phyloP scores from a whole-genome alignment of 64 coral and sea anemone species.

The Catalaphyllia jardinei region DNA sequence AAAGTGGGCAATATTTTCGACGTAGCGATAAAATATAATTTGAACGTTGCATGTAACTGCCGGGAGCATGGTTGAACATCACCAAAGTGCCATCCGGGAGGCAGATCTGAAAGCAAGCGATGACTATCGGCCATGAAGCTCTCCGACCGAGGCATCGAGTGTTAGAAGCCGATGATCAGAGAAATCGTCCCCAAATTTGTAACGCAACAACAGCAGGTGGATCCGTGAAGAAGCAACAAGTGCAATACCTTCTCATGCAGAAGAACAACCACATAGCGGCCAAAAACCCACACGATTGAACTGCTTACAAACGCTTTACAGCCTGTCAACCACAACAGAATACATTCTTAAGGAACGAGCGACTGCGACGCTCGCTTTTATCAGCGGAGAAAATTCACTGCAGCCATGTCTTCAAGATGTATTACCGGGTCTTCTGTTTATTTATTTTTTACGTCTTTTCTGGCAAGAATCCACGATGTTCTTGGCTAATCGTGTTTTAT shows the following conservation, averaged over 20 bases:
- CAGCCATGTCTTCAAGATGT: neutral
- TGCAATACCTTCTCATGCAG: slow-evolving; percentile 46
- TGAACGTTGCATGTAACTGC: neutral
- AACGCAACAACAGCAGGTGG: neutral
- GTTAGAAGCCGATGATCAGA: neutral
- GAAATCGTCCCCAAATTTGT: neutral
- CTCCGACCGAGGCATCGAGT: neutral
- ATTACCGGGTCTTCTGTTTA: slow-evolving; percentile 1
- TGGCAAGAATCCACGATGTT: slow-evolving; percentile 25
- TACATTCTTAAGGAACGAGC: neutral
- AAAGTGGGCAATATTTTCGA: neutral
- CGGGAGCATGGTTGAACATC: neutral
- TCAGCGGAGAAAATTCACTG: neutral
- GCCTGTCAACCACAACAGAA: neutral
- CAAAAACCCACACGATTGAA: neutral
- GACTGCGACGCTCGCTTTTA: neutral
- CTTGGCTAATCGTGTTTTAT: slow-evolving; percentile 32
- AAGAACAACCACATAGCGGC: slow-evolving; percentile 23
- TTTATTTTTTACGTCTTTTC: slow-evolving; percentile 19
- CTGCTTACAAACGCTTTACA: neutral
- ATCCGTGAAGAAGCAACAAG: slow-evolving; percentile 17
- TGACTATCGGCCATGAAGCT: neutral
- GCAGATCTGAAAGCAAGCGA: too few relatives aligned
- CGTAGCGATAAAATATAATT: neutral
- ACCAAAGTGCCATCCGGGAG: too few relatives aligned